Base-by-base conservation (phyloP, 2,797 vertebrate genomes). In the Sebastes ruberrimus region DNA sequence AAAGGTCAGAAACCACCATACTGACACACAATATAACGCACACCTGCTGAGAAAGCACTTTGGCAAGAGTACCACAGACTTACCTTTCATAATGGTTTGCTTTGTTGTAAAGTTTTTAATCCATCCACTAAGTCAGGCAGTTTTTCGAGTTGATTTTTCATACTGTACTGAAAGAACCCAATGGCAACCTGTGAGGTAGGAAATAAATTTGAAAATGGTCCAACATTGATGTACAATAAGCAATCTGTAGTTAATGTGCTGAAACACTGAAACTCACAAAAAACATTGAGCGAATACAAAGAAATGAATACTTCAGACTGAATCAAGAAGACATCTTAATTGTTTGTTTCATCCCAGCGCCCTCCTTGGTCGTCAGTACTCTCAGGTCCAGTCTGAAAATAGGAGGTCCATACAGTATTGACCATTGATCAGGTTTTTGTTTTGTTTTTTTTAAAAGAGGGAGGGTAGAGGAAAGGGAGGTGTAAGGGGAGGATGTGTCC, bases 401-500 rank as follows among this genome's bases (percentile, higher is more conserved):
- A 69, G 57, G 14, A n/a, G n/a, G 22, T 64, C 23, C 46, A 61
- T 62, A 71, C 68, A 56, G 27, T n/a, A 55, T 18, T 49, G 7
- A n/a, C 71, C 63, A 60, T 25, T 82, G 71, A 86, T 80, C 64
- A 75, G 63, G 46, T 67, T 57, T 57, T 53, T n/a, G 22, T 28
- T 60, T 60, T 8, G 0, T 0, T 13, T 55, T 53, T 53, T 55
- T 60, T 60, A 9, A 30, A 60, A 20, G 46, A 49, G 8, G 63
- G 28, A 66, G 38, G 62, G 32, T n/a, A 38, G 20, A 70, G 46
- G 71, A 80, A 78, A 79, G 66, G 74, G 64, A 71, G 63, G 74
- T 61, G 72, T 81, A 75, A n/a, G 59, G 79, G 81, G 71, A 76
- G 66, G 81, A 87, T 78, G 83, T 90, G 87, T 94, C 91, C 88